Conservation (phyloP, 2,888 invertebrate species). For the Chamaedrilus cognettii region DNA sequence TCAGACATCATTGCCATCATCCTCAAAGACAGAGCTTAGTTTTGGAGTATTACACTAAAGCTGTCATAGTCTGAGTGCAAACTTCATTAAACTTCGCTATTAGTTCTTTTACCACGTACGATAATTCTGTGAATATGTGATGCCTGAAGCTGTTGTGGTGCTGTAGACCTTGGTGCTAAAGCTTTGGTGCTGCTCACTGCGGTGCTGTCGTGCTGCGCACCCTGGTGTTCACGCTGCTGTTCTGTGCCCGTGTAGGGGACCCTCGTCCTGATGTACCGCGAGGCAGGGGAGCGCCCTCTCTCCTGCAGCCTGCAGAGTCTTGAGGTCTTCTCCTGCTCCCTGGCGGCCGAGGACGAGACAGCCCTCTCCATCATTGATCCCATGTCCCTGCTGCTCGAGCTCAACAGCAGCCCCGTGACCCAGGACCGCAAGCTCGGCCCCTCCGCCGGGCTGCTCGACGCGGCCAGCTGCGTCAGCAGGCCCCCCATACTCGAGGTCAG, state of each 20-base stretch:
- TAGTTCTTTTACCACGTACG: too few species aligned
- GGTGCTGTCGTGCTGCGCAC: too few species aligned
- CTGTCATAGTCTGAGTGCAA: too few species aligned
- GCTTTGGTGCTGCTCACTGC: too few species aligned
- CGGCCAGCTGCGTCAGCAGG: slow-evolving; percentile 43
- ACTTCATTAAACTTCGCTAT: too few species aligned
- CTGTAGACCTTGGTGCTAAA: too few species aligned
- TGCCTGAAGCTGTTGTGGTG: too few species aligned
- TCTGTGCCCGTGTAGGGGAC: slow-evolving; percentile 83
- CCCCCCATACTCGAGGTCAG: slow-evolving; percentile 53
- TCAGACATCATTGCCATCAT: too few species aligned
- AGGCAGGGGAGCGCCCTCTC: slow-evolving; percentile 72
- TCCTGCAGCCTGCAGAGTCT: slow-evolving; percentile 81
- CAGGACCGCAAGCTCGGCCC: slow-evolving; percentile 39
- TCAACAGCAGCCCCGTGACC: slow-evolving; percentile 50
- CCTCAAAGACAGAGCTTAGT: too few species aligned
- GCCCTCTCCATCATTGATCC: slow-evolving; percentile 81
- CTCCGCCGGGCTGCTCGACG: slow-evolving; percentile 47
- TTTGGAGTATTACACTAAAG: too few species aligned
- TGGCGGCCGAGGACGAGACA: slow-evolving; percentile 89
- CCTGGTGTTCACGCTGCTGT: too few species aligned
- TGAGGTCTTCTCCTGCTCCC: slow-evolving; percentile 89
- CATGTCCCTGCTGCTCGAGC: slow-evolving; percentile 68
- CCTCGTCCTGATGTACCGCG: slow-evolving; percentile 80
- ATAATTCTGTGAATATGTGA: too few species aligned